Evolutionary conservation across 2,888 invertebrate species (phyloP), one percentile per base, ranked within the genome.

Genomic region (Leptopterna dolabrata): DNA sequence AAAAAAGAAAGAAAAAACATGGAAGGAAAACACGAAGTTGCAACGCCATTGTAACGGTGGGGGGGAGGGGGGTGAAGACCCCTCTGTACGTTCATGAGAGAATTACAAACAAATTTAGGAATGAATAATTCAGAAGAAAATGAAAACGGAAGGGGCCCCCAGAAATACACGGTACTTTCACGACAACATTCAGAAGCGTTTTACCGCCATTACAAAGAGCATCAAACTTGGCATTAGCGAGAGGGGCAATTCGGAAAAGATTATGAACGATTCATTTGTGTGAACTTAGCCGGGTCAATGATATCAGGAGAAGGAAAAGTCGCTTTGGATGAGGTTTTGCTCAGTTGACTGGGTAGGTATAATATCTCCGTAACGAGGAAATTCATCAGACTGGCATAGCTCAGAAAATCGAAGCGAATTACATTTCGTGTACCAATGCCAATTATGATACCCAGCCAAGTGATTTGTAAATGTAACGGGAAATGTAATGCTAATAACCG

Each of bases 121-220:
- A 78, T 78, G 78, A 78, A 78, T 78, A 24, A 78, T 78, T 78
- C 47, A 78, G 41, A 78, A 43, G 78, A 78, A 45, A 73, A 73
- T 36, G 73, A 41, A 73, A 73, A 73, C 63, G 63, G 36, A 73
- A 41, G 73, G 73, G 73, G 73, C 41, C 7, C 41, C 7, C 36
- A 30, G 73, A 73, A 73, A 73, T 73, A 41, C 41, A 73, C 73
- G 73, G 41, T 73, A 36, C 73, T 30, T 36, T 41, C 73, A 9
- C 73, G 41, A 73, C 73, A 36, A 36, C 73, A 36, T 29, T 73
- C 41, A 73, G n/a, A 1, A 73, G 30, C 73, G 36, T 73, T 73
- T 73, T 24, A 63, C 55, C 24, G 63, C 63, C 6, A 63, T 63
- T 63, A 63, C 63, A 63, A 63, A 63, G 63, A 63, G 63, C 63